Evolutionary conservation across 2,797 vertebrate genomes (phyloP).

Genomic region (Sebastes cheni): DNA sequence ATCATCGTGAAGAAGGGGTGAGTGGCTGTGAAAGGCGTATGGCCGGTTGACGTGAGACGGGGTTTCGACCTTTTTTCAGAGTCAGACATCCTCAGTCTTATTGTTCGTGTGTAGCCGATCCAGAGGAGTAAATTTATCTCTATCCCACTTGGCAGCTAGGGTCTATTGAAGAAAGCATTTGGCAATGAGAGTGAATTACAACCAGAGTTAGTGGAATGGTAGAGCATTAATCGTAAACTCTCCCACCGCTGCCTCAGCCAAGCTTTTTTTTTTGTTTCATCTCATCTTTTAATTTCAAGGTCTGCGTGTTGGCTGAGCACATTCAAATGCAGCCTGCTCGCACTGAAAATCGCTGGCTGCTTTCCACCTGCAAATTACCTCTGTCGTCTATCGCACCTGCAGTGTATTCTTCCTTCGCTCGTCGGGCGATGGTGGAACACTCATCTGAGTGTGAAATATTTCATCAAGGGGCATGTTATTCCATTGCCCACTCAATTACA

Average conservation of each 20-base stretch:
- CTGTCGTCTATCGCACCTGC: conserved; percentile 61
- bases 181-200: conserved; percentile 68
- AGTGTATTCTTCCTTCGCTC: conserved; percentile 57
- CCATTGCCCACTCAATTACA: conserved; percentile 79
- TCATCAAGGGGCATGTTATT: conserved; percentile 79
- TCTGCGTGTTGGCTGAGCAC: conserved; percentile 61
- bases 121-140: conserved; percentile 52
- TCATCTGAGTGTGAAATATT: conserved; percentile 77
- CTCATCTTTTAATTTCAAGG: conserved; percentile 78
- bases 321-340: conserved; percentile 51
- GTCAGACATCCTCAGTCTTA: conserved; percentile 16
- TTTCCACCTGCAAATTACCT: conserved; percentile 75
- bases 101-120: conserved; percentile 42
- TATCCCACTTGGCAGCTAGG: conserved; percentile 57
- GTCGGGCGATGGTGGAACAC: conserved; percentile 52
- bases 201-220: conserved; percentile 60
- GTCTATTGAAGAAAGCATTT: conserved; percentile 61
- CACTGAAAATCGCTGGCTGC: conserved; percentile 50
- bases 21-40: conserved; percentile 59
- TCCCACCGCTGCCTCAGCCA: conserved; percentile 29
- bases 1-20: conserved; percentile 93
- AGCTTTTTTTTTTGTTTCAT: conserved; percentile 68
- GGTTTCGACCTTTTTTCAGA: conserved; percentile 28
- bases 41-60: not conserved
- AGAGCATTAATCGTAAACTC: conserved; percentile 68